A percentile compares a stretch with the other conserved stretches of the same genome.
Evolutionary conservation across 30 jellyfish, hydroid and myxozoan genomes (phyloP).

Genomic region (Sanderia malayensis): DNA sequence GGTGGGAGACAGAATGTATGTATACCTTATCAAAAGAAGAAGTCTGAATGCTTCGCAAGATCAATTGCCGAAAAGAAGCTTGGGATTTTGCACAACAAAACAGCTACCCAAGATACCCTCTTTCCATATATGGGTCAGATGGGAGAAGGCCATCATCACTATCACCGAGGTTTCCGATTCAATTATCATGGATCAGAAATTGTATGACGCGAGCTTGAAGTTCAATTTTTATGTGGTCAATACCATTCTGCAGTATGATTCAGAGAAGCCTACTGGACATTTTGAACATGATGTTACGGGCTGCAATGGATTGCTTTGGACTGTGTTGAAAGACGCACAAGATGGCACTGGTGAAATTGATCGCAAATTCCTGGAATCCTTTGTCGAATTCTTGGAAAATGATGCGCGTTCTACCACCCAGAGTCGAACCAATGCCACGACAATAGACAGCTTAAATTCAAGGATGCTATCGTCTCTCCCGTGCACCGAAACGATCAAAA

Average conservation of each 20-base stretch:
- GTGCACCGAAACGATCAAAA: too few relatives aligned
- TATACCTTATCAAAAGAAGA: slow-evolving; percentile 16
- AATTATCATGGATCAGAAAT: too few relatives aligned
- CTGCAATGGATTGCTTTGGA: slow-evolving; percentile 42
- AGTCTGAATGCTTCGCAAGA: background rate
- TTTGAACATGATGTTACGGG: too few relatives aligned
- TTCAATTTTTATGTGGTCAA: too few relatives aligned
- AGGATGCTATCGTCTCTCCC: too few relatives aligned
- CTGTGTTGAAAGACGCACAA: slow-evolving; percentile 7
- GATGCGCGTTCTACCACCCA: too few relatives aligned
- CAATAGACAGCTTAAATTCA: too few relatives aligned
- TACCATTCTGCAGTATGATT: too few relatives aligned
- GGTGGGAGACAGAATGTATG: background rate
- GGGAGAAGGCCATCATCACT: background rate
- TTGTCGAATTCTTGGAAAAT: too few relatives aligned
- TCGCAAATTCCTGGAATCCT: slow-evolving; percentile 22
- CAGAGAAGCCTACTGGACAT: too few relatives aligned
- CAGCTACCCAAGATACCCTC: slow-evolving; percentile 9
- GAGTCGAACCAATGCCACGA: too few relatives aligned
- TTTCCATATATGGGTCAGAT: background rate
- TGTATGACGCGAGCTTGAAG: too few relatives aligned
- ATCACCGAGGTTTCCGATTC: background rate
- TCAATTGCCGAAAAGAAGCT: slow-evolving; percentile 1
- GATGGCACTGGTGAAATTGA: slow-evolving; percentile 14
- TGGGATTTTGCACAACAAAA: slow-evolving; percentile 46